phyloP scores from a whole-genome alignment of 64 coral and sea anemone genomes.

The Pachyseris speciosa region DNA sequence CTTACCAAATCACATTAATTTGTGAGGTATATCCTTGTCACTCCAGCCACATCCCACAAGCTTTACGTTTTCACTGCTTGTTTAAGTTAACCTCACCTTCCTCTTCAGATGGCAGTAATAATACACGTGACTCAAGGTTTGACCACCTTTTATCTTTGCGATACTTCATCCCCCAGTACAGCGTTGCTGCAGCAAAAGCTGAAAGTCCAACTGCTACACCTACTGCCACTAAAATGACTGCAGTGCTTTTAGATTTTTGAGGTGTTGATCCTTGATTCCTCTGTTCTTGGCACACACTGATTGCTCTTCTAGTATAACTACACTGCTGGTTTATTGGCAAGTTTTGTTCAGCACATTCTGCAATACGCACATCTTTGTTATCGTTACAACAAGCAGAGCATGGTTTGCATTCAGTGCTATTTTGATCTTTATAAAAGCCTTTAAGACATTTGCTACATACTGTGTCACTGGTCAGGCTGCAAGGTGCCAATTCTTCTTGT shows the following conservation, averaged over 20 bases:
- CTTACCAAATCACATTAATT: too few species aligned
- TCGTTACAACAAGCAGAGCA: conserved; percentile 66
- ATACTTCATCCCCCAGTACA: background rate
- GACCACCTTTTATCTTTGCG: background rate
- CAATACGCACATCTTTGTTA: conserved; percentile 7
- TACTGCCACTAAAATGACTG: background rate
- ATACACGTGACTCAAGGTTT: background rate
- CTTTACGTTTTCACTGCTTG: too few species aligned
- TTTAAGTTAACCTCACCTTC: background rate
- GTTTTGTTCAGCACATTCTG: conserved; percentile 40
- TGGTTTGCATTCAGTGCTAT: conserved; percentile 9
- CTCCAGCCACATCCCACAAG: too few species aligned
- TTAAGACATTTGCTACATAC: conserved; percentile 50
- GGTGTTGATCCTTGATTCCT: background rate
- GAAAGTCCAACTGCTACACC: background rate
- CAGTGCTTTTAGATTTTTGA: background rate
- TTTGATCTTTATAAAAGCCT: conserved; percentile 42
- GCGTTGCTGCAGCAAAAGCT: too few species aligned
- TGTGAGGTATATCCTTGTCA: too few species aligned
- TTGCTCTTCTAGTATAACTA: background rate
- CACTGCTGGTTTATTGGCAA: conserved; percentile 44
- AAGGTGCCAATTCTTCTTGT: conserved; percentile 25
- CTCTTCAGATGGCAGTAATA: background rate
- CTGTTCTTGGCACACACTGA: conserved; percentile 22
- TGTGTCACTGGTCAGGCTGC: conserved; percentile 56